These are phyloP conservation scores for Anniella stebbinsi DNA, from an alignment of 2,797 vertebrate genomes.

Conservation along the genomic window DNA sequence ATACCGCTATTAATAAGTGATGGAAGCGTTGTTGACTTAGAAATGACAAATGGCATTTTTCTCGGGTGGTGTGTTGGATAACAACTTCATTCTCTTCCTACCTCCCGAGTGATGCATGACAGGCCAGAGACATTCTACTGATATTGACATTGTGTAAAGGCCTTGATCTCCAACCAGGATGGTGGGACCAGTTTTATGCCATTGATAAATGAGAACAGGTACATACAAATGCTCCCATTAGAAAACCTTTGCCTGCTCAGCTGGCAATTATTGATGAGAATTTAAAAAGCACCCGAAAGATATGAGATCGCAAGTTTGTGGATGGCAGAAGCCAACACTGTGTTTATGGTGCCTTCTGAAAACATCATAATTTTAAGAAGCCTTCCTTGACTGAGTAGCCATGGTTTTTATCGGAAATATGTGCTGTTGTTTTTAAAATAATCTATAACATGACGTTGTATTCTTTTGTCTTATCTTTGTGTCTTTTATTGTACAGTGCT, in stretches of 20 bases:
- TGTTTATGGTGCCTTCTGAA: too few relatives aligned
- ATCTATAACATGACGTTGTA: too few relatives aligned
- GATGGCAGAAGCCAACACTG: too few relatives aligned
- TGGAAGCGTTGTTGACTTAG: background rate
- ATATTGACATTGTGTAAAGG: background rate
- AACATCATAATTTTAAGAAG: too few relatives aligned
- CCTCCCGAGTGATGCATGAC: background rate
- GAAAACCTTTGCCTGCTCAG: background rate
- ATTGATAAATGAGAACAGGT: background rate
- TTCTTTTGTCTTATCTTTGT: too few relatives aligned
- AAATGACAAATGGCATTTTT: constrained; percentile 30
- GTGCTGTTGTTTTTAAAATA: too few relatives aligned
- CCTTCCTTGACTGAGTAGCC: too few relatives aligned
- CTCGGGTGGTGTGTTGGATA: background rate
- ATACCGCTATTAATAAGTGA: constrained; percentile 14
- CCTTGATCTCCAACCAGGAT: background rate
- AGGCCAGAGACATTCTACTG: background rate
- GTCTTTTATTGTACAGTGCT: too few relatives aligned
- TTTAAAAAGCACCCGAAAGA: constrained; percentile 1
- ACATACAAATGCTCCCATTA: background rate
- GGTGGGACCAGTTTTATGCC: background rate
- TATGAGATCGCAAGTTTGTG: background rate
- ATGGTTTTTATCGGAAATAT: too few relatives aligned
- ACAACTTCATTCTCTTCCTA: background rate
- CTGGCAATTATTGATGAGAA: background rate